Base-by-base conservation (phyloP, 2,797 vertebrate species). In the Poeciliopsis infans region DNA sequence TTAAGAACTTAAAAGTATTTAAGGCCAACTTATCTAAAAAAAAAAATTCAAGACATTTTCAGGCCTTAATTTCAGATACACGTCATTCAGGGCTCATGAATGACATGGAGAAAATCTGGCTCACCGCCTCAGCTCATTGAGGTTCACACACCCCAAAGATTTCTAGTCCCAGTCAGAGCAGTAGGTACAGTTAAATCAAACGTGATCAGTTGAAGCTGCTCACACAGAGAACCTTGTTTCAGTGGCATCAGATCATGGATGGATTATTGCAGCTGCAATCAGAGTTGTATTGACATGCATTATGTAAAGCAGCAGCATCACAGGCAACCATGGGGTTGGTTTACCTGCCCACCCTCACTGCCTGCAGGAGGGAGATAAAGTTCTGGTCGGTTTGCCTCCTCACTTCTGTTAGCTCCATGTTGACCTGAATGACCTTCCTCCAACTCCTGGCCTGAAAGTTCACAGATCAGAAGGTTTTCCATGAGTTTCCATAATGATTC, bases 381-480 rank as follows among this genome's bases (percentile, higher is more conserved):
- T 87, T 84, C 91, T 94, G 95, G 89, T 99, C 98, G 0, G 97
- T 97, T 93, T 99, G 98, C 53, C 98, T 95, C 81, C 96, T 93
- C 75, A 99, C 97, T 80, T 98, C 96, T 0, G 87, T 98, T 76
- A 99, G 91, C 92, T 99, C 98, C 97, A 99, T 96, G 88, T 96
- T 98, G 93, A 98, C 72, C 28, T 97, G 96, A 82, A 99, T 96
- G 82, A 98, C 98, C 74, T 95, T 98, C 76, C 88, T 93, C 98
- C 98, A 99, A 93, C 97, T 97, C 92, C 96, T 97, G 77, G 97
- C 96, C 98, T 99, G 75, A 76, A 79, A 43, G 13, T 49, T 66
- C n/a, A 83, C 0, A 74, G 7, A 2, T 12, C 7, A 64, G 53
- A 57, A 25, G 0, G 2, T 8, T 57, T 47, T 59, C 41, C 36